Conservation (phyloP, 2,888 invertebrate genomes). For the Tinea pellionella region DNA sequence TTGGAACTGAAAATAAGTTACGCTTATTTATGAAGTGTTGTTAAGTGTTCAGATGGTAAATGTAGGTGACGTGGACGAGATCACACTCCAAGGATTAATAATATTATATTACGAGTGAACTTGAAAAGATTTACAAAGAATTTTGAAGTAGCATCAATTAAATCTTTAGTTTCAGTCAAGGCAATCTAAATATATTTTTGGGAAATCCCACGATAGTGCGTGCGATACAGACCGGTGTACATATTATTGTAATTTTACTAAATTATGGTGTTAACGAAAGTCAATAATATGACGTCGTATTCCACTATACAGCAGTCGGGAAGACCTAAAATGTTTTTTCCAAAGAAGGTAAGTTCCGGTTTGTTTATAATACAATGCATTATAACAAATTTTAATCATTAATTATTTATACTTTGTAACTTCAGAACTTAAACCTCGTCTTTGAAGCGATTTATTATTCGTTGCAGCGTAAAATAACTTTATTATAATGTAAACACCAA, state of each 20-base stretch:
- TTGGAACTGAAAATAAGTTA: neutral
- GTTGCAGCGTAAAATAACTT: too few relatives aligned
- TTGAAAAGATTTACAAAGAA: neutral
- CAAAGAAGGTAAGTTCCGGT: constrained; percentile 45
- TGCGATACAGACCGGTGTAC: neutral
- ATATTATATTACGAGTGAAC: constrained; percentile 43
- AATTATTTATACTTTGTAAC: too few relatives aligned
- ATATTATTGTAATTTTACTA: constrained; percentile 25
- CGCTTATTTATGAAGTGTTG: neutral
- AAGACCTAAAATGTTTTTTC: constrained; percentile 65
- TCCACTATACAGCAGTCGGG: constrained; percentile 52
- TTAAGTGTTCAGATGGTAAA: neutral
- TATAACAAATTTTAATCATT: too few relatives aligned
- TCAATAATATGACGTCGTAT: constrained; percentile 65
- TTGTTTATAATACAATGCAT: neutral
- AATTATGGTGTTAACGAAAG: constrained; percentile 65
- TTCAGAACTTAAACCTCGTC: too few relatives aligned
- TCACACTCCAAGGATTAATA: constrained; percentile 27
- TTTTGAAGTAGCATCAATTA: neutral
- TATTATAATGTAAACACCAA: too few relatives aligned
- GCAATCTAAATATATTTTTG: neutral
- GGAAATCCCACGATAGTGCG: constrained; percentile 1
- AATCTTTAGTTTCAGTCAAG: neutral
- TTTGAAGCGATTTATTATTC: too few relatives aligned
- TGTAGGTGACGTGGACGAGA: constrained; percentile 51